These are phyloP conservation scores for Esperia sulphurella DNA, from an alignment of 2,888 invertebrate species.

Conservation along the genomic window DNA sequence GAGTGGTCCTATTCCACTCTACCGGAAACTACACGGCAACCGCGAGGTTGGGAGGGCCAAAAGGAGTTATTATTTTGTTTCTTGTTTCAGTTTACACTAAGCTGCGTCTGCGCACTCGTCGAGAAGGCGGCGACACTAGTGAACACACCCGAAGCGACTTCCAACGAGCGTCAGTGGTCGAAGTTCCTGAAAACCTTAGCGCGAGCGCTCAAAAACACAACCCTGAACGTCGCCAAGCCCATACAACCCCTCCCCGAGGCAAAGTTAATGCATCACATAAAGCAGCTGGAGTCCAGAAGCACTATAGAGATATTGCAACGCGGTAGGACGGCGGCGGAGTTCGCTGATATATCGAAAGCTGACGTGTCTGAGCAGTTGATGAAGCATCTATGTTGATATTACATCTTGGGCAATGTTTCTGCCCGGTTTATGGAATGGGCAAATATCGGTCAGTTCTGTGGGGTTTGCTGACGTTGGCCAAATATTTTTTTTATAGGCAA, in stretches of 20 bases:
- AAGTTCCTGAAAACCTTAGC: slow-evolving; percentile 76
- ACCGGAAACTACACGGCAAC: no score
- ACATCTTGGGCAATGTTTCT: background rate
- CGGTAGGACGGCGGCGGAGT: slow-evolving; percentile 54
- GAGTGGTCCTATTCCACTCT: no score
- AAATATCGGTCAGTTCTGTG: background rate
- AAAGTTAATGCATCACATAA: slow-evolving; percentile 47
- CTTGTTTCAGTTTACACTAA: slow-evolving; percentile 54
- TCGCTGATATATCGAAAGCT: slow-evolving; percentile 53
- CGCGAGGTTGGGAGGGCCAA: no score
- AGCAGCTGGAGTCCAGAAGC: slow-evolving; percentile 54
- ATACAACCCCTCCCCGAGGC: slow-evolving; percentile 36
- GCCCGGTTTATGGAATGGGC: background rate
- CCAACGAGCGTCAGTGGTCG: slow-evolving; percentile 73
- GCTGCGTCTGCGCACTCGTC: slow-evolving; percentile 57
- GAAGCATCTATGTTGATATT: slow-evolving; percentile 60
- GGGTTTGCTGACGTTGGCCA: no score
- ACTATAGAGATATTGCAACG: slow-evolving; percentile 65
- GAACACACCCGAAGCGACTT: slow-evolving; percentile 60
- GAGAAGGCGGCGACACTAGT: slow-evolving; percentile 52
- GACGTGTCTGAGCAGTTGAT: slow-evolving; percentile 55
- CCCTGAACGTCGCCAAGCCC: slow-evolving; percentile 47
- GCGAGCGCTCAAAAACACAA: slow-evolving; percentile 59
- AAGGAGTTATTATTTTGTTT: background rate
- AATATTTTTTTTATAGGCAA: background rate